Conservation (phyloP, 2,888 invertebrate species). For the Pollenia griseotomentosa region DNA sequence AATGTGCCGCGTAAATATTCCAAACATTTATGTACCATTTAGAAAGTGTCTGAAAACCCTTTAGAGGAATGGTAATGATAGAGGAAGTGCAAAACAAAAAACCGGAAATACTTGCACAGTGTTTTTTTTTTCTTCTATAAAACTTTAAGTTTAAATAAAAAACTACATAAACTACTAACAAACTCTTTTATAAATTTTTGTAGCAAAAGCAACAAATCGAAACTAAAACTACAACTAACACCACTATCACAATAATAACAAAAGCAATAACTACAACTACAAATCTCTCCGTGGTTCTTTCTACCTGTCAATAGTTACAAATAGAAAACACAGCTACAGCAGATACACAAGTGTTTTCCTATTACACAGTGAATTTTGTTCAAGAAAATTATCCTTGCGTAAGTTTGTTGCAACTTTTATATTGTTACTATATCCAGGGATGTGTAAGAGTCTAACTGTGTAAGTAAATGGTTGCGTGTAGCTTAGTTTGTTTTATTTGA, state of each 20-base stretch:
- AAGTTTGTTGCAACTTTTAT: constrained; percentile 34
- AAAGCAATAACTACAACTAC: constrained; percentile 22
- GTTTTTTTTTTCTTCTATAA: constrained; percentile 23
- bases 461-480: not conserved
- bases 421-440: not conserved
- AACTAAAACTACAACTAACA: not conserved
- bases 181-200: constrained; percentile 11
- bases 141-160: constrained; percentile 51
- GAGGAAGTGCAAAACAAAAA: constrained; percentile 41
- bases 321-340: constrained; percentile 3
- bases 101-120: constrained; percentile 63
- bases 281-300: constrained; percentile 75
- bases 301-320: constrained; percentile 70
- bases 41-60: constrained; percentile 19
- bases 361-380: too few relatives aligned
- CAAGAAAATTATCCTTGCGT: constrained; percentile 17
- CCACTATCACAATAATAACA: constrained; percentile 1
- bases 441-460: not conserved
- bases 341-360: not conserved
- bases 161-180: constrained; percentile 17
- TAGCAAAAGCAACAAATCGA: constrained; percentile 26
- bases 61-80: constrained; percentile 10
- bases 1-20: constrained; percentile 62
- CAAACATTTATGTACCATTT: constrained; percentile 40
- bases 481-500: not conserved